Base-by-base conservation (phyloP, 2,888 invertebrate genomes). In the Drosophila seclusa region DNA sequence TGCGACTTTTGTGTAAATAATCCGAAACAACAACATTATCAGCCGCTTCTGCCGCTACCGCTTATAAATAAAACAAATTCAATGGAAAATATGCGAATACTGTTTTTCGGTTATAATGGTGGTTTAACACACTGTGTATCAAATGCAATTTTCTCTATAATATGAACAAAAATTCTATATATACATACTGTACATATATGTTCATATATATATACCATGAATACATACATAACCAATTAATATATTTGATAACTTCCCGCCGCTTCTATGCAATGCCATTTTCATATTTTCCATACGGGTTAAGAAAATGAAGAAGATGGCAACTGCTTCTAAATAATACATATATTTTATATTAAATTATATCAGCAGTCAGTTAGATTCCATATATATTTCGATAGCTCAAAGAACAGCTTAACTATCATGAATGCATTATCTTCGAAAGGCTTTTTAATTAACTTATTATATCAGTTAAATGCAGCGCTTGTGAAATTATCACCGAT, bases 1-100 rank as follows among this genome's bases (percentile, higher is more conserved):
- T 53, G 69, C 64, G 61, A 62, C 55, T 64, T 62, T 50, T 60
- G 59, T 72, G 72, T 73, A 73, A 73, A 77, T 77, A 77, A 61
- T 76, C 58, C 29, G 45, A 52, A 66, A 58, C 42, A 68, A 67
- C 59, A 73, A 70, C 55, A 55, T 27, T 29, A 7, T 45, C 55
- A 60, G 50, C 48, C 45, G 58, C 42, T 53, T 53, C 63, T 61
- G 45, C 64, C 40, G 50, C 24, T 31, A 54, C 38, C 54, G 59
- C 68, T 63, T 53, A 66, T 65, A 71, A 71, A 71, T 71, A 71
- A 71, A 71, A 64, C 48, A 24, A 45, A 68, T 73, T 60, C 48
- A 45, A 60, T 21, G 64, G 54, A 57, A 58, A 57, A 42, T 32
- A 55, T 34, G 29, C 27, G 29, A 38, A 32, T 31, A 34, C 45